These are phyloP conservation scores for Epizoanthus rinbou DNA, from an alignment of 92 coral and sea anemone species.

Conservation along the genomic window DNA sequence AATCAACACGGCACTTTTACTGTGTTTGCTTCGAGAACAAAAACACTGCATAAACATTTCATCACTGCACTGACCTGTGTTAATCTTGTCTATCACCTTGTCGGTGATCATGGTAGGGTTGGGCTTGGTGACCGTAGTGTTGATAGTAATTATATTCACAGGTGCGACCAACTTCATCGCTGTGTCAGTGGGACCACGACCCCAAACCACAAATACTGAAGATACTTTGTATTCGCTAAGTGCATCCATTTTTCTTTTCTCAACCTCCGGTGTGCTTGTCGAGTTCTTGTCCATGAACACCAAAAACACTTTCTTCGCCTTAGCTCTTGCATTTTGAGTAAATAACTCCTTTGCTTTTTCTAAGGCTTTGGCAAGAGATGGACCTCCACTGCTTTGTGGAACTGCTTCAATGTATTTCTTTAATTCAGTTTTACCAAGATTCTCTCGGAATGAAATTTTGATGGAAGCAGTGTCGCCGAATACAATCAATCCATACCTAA, in stretches of 20 bases:
- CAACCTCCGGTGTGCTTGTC: conserved; percentile 56
- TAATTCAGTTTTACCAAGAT: not conserved
- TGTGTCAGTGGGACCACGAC: conserved; percentile 40
- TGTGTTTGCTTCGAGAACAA: not conserved
- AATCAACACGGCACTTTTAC: too few species aligned
- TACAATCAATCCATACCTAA: conserved; percentile 47
- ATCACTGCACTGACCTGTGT: not conserved
- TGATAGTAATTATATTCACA: conserved; percentile 1
- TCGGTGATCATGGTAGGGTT: not conserved
- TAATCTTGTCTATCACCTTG: conserved; percentile 15
- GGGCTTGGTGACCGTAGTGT: not conserved
- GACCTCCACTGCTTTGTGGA: conserved; percentile 48
- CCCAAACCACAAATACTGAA: conserved; percentile 81
- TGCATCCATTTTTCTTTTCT: conserved; percentile 52
- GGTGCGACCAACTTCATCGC: conserved; percentile 8
- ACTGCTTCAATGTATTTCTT: conserved; percentile 49
- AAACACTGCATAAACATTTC: not conserved
- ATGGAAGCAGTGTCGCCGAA: conserved; percentile 48
- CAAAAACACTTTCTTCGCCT: conserved; percentile 73
- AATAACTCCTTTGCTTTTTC: conserved; percentile 46
- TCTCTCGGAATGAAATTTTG: conserved; percentile 41
- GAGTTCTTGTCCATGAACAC: conserved; percentile 81
- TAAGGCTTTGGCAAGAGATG: conserved; percentile 40
- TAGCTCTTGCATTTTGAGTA: conserved; percentile 45
- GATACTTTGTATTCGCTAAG: conserved; percentile 66